A percentile compares a stretch with the other conserved stretches of the same genome.
phyloP scores from a whole-genome alignment of 92 coral and sea anemone genomes.

The Montipora capitata region DNA sequence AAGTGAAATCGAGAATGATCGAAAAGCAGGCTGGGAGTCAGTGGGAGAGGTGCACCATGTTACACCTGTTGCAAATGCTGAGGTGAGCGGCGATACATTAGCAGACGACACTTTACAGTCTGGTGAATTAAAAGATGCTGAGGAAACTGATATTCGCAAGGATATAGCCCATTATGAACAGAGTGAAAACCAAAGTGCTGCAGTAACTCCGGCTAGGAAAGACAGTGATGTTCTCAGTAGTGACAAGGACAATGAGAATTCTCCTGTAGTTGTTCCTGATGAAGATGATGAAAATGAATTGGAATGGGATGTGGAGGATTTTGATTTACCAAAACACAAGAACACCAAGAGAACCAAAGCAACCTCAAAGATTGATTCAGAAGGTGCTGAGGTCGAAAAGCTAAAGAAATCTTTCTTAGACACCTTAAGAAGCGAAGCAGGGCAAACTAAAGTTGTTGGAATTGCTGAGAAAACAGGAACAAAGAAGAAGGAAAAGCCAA shows the following conservation, averaged over 20 bases:
- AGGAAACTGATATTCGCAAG: neutral
- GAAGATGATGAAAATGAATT: conserved; percentile 47
- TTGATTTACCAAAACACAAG: conserved; percentile 34
- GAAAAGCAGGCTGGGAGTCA: neutral
- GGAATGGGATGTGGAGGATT: conserved; percentile 63
- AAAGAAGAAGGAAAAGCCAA: conserved; percentile 27
- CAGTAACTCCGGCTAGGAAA: neutral
- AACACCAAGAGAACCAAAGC: neutral
- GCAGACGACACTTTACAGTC: neutral
- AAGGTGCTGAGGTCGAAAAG: conserved; percentile 23
- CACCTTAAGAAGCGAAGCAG: conserved; percentile 40
- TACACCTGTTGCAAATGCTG: neutral
- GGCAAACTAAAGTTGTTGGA: conserved; percentile 13
- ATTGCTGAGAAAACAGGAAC: conserved; percentile 18
- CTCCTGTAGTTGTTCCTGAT: conserved; percentile 26
- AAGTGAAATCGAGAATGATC: conserved; percentile 26
- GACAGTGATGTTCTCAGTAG: neutral
- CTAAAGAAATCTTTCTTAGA: conserved; percentile 45
- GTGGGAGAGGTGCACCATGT: neutral
- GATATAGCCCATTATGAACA: neutral
- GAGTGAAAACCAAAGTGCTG: neutral
- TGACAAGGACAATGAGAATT: conserved; percentile 22
- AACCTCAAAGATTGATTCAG: conserved; percentile 18
- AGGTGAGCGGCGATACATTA: conserved; percentile 12
- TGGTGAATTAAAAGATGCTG: neutral